These are phyloP conservation scores for Dicranocentrus wangi DNA, from an alignment of 2,888 invertebrate species.

Conservation along the genomic window DNA sequence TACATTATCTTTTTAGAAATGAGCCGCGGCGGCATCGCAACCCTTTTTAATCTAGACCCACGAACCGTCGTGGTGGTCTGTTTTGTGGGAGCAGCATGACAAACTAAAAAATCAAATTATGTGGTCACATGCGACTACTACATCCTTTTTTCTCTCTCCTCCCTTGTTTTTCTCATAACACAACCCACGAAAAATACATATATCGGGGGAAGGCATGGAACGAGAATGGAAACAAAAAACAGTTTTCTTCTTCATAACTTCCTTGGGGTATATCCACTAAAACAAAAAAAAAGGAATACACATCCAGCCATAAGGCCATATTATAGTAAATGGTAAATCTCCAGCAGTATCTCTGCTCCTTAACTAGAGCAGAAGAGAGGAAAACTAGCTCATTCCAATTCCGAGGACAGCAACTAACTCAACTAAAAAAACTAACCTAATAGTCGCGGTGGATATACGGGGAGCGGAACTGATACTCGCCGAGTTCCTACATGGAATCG, in stretches of 20 bases:
- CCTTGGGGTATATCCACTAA: background rate
- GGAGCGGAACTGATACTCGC: background rate
- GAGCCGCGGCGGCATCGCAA: background rate
- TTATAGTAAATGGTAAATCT: no score
- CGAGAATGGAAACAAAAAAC: background rate
- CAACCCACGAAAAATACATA: no score
- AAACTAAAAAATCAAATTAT: constrained; percentile 57
- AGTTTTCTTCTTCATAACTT: constrained; percentile 19
- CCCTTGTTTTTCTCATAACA: no score
- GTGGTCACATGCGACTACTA: constrained; percentile 33
- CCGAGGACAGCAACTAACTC: constrained; percentile 36
- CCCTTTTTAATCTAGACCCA: background rate
- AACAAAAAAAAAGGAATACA: background rate
- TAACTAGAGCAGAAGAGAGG: background rate
- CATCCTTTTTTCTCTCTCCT: no score
- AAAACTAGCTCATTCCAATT: constrained; percentile 51
- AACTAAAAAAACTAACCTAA: constrained; percentile 23
- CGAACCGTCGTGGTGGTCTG: no score
- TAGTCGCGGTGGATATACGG: background rate
- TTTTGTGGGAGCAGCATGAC: constrained; percentile 11
- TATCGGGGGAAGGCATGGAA: background rate
- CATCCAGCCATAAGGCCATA: background rate
- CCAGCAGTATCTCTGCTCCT: background rate
- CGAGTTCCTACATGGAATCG: background rate
- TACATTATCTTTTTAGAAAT: constrained; percentile 1